Percentiles rank a stretch among this genome's conserved stretches.
Conservation (phyloP, 2,113 vertebrate species). For the Scytalopus superciliaris region DNA sequence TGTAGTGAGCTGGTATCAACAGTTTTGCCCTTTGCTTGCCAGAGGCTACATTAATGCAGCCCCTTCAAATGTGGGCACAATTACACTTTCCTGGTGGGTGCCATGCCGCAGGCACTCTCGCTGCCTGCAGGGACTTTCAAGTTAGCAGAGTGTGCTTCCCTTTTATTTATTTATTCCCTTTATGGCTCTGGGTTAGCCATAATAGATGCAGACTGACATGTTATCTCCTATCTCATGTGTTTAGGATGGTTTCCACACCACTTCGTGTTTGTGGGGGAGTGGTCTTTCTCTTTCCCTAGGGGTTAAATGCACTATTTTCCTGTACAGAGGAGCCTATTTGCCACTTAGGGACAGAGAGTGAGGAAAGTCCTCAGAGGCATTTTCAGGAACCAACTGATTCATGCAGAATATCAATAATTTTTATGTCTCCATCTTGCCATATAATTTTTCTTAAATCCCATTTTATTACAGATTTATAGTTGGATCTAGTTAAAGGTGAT, state of each 20-base stretch:
- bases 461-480: background rate
- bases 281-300: background rate
- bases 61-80: no score
- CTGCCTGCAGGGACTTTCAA: background rate
- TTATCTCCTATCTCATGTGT: background rate
- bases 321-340: background rate
- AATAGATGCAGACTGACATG: background rate
- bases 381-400: background rate
- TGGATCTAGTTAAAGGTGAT: background rate
- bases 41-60: background rate
- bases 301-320: background rate
- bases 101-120: background rate
- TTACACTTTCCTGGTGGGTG: accelerated
- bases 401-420: background rate
- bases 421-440: background rate
- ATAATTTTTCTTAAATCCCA: background rate
- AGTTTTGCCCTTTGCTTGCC: background rate
- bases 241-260: background rate
- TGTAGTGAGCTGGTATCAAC: background rate
- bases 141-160: background rate
- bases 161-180: no score
- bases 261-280: background rate
- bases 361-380: background rate
- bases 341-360: background rate
- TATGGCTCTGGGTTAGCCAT: background rate